Evolutionary conservation across 2,113 vertebrate genomes (phyloP), one percentile per base, ranked within the genome.

Genomic region (Chaetodon trifascialis): DNA sequence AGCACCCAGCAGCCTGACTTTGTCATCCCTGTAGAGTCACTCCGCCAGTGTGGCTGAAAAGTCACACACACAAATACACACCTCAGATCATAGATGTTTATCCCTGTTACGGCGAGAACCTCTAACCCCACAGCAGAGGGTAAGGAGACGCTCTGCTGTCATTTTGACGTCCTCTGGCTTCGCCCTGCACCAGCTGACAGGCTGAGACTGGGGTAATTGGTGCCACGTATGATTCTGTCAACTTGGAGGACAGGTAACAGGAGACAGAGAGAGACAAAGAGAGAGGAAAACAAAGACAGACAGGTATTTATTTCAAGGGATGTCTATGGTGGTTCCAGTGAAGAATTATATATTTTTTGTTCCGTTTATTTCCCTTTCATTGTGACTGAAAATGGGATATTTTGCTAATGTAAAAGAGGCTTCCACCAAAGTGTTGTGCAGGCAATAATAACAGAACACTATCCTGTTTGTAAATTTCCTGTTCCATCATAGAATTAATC

Each of bases 211-310:
- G 46, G 47, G 73, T 90, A 91, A 91, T 86, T 91, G 89, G 85
- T 91, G 90, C 74, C 85, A 83, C 62, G 19, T 79, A 80, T 56
- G 84, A 92, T 81, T 83, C 89, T 86, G 84, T 89, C 87, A 87
- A 30, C 69, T 80, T 8, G 36, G 85, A 76, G 38, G 65, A 76
- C 77, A 87, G 84, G 83, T 85, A 79, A 73, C 80, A 79, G 66
- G 75, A 79, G 70, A 90, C 40, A 63, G 72, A 54, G n/a, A 11
- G 30, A 77, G 73, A 78, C 21, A 72, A 36, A 79, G 46, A 78
- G 71, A 67, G 23, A 54, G 68, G 11, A 49, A 16, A 11, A 11
- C 6, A 42, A 42, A 47, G 47, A 63, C 30, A 66, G 40, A 79
- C 16, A 64, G 23, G n/a, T 46, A 64, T 70, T 49, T 60, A 67